phyloP scores from a whole-genome alignment of 2,888 invertebrate species.

The Ischnus inquisitorius region DNA sequence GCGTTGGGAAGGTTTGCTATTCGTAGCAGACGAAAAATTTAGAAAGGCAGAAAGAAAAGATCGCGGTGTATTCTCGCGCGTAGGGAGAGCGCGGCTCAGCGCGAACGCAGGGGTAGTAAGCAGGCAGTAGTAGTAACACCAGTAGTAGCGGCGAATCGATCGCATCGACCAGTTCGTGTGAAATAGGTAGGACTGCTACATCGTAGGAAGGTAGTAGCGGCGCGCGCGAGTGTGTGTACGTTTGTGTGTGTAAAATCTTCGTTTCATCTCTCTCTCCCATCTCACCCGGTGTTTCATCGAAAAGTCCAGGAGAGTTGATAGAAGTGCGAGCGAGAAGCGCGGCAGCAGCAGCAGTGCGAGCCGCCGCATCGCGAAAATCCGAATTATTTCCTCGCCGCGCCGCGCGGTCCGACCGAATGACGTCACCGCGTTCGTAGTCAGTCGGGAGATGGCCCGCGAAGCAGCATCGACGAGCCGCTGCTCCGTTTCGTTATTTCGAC shows the following conservation, averaged over 20 bases:
- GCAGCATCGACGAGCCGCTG: conserved; percentile 54
- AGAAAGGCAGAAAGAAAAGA: conserved; percentile 18
- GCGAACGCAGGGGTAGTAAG: background rate
- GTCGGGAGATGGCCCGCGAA: conserved; percentile 67
- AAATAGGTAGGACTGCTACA: conserved; percentile 9
- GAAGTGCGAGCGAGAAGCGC: background rate
- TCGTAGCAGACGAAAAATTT: conserved; percentile 32
- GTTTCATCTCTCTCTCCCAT: background rate
- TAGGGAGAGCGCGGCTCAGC: background rate
- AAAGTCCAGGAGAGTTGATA: background rate
- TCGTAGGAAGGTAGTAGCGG: conserved; percentile 2
- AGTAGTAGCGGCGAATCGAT: conserved; percentile 63
- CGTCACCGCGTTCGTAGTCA: conserved; percentile 61
- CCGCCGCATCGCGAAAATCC: conserved; percentile 54
- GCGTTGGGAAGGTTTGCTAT: background rate
- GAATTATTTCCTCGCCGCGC: conserved; percentile 53
- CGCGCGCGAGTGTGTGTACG: background rate
- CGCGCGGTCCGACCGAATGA: conserved; percentile 51
- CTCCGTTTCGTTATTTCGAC: conserved; percentile 52
- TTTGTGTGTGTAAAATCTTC: background rate
- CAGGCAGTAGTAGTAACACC: conserved; percentile 1
- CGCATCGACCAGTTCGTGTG: conserved; percentile 57
- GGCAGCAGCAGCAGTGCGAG: background rate
- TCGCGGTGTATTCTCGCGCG: background rate
- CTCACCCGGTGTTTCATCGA: conserved; percentile 6